Conservation (phyloP, 2,113 vertebrate genomes). For the Ammodramus savannarum region DNA sequence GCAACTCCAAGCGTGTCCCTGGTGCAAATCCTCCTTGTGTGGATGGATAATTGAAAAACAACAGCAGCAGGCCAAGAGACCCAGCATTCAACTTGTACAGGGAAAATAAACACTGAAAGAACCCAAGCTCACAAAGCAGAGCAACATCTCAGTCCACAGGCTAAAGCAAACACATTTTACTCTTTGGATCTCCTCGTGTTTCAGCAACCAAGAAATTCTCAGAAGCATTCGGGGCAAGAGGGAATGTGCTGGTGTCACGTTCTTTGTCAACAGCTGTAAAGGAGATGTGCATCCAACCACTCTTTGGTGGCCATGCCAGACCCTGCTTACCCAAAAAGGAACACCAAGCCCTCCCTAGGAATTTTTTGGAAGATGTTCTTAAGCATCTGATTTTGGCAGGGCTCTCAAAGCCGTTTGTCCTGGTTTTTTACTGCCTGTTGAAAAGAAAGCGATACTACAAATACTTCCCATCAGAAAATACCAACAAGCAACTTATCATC, state of each 20-base stretch:
- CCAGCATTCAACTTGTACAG: neutral
- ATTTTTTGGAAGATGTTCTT: slow-evolving; percentile 27
- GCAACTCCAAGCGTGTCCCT: neutral
- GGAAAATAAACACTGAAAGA: slow-evolving; percentile 26
- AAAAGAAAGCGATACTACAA: neutral
- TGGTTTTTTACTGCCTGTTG: neutral
- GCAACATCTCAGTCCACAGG: neutral
- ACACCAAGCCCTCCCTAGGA: slow-evolving; percentile 49
- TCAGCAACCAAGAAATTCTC: slow-evolving; percentile 26
- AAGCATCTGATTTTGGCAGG: neutral
- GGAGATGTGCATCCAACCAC: slow-evolving; percentile 5
- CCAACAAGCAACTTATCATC: neutral
- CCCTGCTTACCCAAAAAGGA: slow-evolving; percentile 16
- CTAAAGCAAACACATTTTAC: neutral
- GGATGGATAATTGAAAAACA: neutral
- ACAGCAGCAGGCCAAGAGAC: neutral
- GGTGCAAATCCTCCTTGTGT: neutral
- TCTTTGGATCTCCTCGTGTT: slow-evolving; percentile 16
- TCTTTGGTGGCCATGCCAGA: slow-evolving; percentile 10
- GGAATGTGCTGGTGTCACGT: slow-evolving; percentile 63
- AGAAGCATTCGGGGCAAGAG: neutral
- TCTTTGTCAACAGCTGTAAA: slow-evolving; percentile 69
- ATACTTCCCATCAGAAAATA: slow-evolving; percentile 24
- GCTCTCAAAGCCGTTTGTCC: neutral
- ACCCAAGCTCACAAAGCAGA: neutral